phyloP scores from a whole-genome alignment of 2,888 invertebrate genomes.

The Zele albiditarsus region DNA sequence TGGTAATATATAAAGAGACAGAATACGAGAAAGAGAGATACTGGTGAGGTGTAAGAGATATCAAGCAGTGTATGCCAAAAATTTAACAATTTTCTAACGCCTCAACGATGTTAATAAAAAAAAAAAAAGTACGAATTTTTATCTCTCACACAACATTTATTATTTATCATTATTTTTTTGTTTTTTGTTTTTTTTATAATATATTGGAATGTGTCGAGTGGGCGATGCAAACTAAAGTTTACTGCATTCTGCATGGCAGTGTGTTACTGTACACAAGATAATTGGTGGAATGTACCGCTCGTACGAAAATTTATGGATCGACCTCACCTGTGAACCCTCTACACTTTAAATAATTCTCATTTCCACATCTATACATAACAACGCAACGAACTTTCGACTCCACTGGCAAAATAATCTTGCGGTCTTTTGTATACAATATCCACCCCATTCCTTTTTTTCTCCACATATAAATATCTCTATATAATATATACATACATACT shows the following conservation, averaged over 20 bases:
- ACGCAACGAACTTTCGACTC: neutral
- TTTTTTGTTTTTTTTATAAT: slow-evolving; percentile 20
- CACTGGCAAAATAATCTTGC: neutral
- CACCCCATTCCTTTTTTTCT: neutral
- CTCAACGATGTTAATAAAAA: neutral
- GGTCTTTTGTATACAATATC: slow-evolving; percentile 23
- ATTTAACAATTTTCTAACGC: neutral
- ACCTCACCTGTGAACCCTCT: slow-evolving; percentile 32
- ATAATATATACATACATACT: neutral
- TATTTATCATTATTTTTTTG: slow-evolving; percentile 1
- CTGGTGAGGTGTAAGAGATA: neutral
- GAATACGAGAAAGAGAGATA: neutral
- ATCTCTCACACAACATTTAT: neutral
- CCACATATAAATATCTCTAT: neutral
- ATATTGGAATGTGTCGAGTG: slow-evolving; percentile 30
- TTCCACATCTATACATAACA: neutral
- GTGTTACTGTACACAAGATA: slow-evolving; percentile 30
- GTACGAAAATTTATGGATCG: slow-evolving; percentile 38
- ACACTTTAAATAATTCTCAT: slow-evolving; percentile 25
- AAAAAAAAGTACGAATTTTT: neutral
- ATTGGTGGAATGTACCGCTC: neutral
- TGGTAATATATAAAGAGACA: neutral
- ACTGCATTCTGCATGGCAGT: slow-evolving; percentile 35
- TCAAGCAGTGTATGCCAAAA: neutral
- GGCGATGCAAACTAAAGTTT: slow-evolving; percentile 21